These are phyloP conservation scores for Hecatera dysodea DNA, from an alignment of 2,888 invertebrate genomes.

Conservation along the genomic window DNA sequence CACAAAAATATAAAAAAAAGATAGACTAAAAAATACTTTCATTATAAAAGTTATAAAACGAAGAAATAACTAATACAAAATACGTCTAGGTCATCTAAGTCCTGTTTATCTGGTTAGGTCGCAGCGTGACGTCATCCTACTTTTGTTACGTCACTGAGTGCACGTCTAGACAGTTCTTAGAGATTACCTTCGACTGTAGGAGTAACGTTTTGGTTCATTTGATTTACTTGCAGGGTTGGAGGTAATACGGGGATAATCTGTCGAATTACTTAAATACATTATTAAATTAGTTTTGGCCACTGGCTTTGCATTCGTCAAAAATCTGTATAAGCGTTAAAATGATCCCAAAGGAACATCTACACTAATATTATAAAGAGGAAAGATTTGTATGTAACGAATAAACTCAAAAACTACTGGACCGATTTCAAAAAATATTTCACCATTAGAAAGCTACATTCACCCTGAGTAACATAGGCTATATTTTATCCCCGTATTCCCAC, in stretches of 20 bases:
- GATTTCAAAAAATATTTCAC: no score
- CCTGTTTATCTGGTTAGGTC: constrained; percentile 28
- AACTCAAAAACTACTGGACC: no score
- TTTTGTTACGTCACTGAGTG: constrained; percentile 36
- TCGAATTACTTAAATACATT: background rate
- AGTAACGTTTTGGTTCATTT: background rate
- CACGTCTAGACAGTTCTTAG: constrained; percentile 18
- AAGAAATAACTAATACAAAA: no score
- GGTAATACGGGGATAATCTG: background rate
- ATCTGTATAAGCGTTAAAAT: background rate
- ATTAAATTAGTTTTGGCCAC: background rate
- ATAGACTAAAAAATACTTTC: no score
- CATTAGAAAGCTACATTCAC: no score
- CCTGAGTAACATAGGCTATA: no score
- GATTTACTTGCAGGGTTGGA: background rate
- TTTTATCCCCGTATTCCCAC: no score
- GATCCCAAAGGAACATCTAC: background rate
- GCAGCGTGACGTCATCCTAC: constrained; percentile 28
- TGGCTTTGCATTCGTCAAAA: background rate
- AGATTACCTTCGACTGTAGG: background rate
- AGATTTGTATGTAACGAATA: no score
- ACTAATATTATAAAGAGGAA: no score
- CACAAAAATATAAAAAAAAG: no score
- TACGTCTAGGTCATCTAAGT: no score
- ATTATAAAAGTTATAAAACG: no score